A percentile compares a stretch with the other conserved stretches of the same genome.
Evolutionary conservation across 2,113 vertebrate genomes (phyloP).

Genomic region (Oreochromis niloticus): DNA sequence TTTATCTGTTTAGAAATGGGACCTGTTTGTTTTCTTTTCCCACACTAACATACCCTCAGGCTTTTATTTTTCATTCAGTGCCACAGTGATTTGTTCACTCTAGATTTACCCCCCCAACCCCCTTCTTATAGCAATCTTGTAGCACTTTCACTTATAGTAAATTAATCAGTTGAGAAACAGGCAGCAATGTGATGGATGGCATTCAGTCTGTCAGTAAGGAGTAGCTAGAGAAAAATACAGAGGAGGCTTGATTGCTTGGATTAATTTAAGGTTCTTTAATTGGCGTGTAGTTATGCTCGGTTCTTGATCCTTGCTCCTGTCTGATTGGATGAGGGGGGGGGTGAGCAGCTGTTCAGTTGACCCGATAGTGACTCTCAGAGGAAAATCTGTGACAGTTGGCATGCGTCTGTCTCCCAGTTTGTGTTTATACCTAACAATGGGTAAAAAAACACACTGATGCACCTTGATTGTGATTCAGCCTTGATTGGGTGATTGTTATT

Average conservation of each 20-base stretch:
- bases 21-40: background rate
- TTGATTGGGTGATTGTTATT: background rate
- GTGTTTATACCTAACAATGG: background rate
- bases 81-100: background rate
- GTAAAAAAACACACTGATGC: background rate
- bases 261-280: slow-evolving; percentile 56
- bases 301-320: slow-evolving; percentile 37
- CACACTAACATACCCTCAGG: background rate
- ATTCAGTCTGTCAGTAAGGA: slow-evolving; percentile 24
- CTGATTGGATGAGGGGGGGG: slow-evolving; percentile 55
- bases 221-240: background rate
- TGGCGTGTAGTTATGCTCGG: slow-evolving; percentile 32
- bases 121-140: background rate
- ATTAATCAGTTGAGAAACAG: slow-evolving; percentile 21
- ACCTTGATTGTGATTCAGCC: background rate
- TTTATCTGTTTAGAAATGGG: background rate
- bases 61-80: background rate
- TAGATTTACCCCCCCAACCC: background rate
- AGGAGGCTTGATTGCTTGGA: slow-evolving; percentile 38
- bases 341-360: slow-evolving; percentile 61
- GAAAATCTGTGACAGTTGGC: slow-evolving; percentile 11
- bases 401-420: background rate
- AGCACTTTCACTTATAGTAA: background rate
- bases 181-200: slow-evolving; percentile 11
- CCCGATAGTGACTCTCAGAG: slow-evolving; percentile 36